Conservation (phyloP, 2,113 vertebrate genomes). For the Perccottus glenii region DNA sequence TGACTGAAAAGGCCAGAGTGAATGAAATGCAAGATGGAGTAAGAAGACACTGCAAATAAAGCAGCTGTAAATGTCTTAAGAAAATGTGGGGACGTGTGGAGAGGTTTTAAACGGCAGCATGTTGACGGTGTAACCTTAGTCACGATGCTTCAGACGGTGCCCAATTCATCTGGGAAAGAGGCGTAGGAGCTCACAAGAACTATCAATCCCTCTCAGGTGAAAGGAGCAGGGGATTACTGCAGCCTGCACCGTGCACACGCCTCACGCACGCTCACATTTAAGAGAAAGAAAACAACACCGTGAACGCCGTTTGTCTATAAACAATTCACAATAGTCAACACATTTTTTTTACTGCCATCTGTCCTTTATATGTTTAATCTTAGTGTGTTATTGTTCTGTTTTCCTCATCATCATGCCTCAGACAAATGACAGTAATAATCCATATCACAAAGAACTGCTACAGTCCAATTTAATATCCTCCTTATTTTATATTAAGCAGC, state of each 20-base stretch:
- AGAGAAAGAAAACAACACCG: background rate
- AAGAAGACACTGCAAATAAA: slow-evolving; percentile 12
- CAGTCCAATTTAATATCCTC: too few relatives aligned
- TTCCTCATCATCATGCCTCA: too few relatives aligned
- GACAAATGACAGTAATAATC: too few relatives aligned
- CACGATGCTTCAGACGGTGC: slow-evolving; percentile 40
- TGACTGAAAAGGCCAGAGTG: background rate
- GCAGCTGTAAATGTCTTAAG: background rate
- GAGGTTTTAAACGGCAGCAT: slow-evolving; percentile 36
- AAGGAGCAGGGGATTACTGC: slow-evolving; percentile 46
- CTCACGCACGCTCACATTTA: background rate
- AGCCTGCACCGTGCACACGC: slow-evolving; percentile 19
- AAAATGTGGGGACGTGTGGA: background rate
- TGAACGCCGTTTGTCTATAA: background rate
- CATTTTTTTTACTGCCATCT: background rate
- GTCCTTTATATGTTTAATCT: background rate
- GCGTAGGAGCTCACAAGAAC: slow-evolving; percentile 38
- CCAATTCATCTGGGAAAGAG: slow-evolving; percentile 29
- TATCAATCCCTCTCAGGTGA: slow-evolving; percentile 53
- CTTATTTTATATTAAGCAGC: too few relatives aligned
- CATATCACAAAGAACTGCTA: too few relatives aligned
- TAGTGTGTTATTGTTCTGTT: too few relatives aligned
- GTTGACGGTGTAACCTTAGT: slow-evolving; percentile 42
- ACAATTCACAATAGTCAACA: background rate
- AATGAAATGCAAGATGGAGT: slow-evolving; percentile 1